phyloP scores from a whole-genome alignment of 2,113 vertebrate species.

The Chloebia gouldiae region DNA sequence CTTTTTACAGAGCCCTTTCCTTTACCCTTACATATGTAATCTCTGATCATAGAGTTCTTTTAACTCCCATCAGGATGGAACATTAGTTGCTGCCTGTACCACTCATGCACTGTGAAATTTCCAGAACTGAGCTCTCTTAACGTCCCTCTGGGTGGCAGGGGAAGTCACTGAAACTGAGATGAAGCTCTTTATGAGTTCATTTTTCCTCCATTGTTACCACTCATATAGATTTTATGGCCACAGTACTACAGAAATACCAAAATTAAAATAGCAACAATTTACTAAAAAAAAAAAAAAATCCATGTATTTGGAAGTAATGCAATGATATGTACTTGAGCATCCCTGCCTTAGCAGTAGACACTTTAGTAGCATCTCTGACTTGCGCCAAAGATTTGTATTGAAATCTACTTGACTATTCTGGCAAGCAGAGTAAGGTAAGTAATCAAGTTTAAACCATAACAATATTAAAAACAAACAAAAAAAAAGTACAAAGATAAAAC shows the following conservation, averaged over 20 bases:
- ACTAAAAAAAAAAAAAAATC: not conserved
- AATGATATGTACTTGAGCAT: not conserved
- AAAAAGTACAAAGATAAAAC: not conserved
- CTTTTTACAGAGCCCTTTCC: not conserved
- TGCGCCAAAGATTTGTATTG: not conserved
- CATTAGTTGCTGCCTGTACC: not conserved
- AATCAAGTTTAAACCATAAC: not conserved
- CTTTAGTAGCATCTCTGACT: not conserved
- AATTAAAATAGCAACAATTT: not conserved
- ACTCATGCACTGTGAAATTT: slow-evolving; percentile 9
- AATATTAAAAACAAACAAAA: not conserved
- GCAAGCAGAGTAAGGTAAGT: not conserved
- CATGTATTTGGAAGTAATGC: not conserved
- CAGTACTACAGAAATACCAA: not conserved
- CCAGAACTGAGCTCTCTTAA: not conserved
- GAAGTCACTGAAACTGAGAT: slow-evolving; percentile 12
- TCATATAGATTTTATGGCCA: not conserved
- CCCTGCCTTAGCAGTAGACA: not conserved
- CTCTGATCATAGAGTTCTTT: slow-evolving; percentile 15
- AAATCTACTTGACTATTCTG: not conserved
- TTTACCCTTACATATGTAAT: not conserved
- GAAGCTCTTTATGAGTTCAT: not conserved
- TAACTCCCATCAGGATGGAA: slow-evolving; percentile 32
- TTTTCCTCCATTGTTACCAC: not conserved
- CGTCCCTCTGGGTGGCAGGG: not conserved